Evolutionary conservation across 2,797 vertebrate genomes (phyloP).

Genomic region (Delichon dasypus): DNA sequence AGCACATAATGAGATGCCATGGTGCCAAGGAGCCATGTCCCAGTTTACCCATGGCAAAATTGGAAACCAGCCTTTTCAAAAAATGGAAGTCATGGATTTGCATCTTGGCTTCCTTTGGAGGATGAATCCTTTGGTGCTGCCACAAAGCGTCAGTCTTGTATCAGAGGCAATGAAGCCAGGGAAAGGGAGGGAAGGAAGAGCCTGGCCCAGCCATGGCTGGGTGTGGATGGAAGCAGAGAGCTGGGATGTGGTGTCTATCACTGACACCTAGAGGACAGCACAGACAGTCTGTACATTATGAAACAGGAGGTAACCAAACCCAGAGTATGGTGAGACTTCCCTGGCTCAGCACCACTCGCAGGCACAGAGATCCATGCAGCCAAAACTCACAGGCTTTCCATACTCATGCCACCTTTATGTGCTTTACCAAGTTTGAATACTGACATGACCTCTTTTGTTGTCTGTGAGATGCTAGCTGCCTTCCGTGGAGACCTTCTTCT

Average conservation of each 20-base stretch:
- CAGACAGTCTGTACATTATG: not conserved
- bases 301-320: not conserved
- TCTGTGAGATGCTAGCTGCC: not conserved
- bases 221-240: not conserved
- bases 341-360: fast-evolving
- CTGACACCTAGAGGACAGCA: slow-evolving; percentile 63
- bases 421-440: not conserved
- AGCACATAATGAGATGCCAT: fast-evolving
- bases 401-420: not conserved
- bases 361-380: not conserved
- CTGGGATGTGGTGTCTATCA: not conserved
- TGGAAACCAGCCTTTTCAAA: not conserved
- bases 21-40: not conserved
- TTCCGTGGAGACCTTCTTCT: not conserved
- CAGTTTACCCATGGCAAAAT: not conserved
- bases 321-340: not conserved
- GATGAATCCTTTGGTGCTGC: not conserved
- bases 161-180: not conserved
- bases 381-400: not conserved
- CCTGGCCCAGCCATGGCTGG: fast-evolving
- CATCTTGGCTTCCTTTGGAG: not conserved
- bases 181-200: not conserved
- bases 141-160: not conserved
- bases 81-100: not conserved
- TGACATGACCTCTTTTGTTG: not conserved